Base-by-base conservation (phyloP, 2,888 invertebrate genomes). In the Tenthredo mesomela region DNA sequence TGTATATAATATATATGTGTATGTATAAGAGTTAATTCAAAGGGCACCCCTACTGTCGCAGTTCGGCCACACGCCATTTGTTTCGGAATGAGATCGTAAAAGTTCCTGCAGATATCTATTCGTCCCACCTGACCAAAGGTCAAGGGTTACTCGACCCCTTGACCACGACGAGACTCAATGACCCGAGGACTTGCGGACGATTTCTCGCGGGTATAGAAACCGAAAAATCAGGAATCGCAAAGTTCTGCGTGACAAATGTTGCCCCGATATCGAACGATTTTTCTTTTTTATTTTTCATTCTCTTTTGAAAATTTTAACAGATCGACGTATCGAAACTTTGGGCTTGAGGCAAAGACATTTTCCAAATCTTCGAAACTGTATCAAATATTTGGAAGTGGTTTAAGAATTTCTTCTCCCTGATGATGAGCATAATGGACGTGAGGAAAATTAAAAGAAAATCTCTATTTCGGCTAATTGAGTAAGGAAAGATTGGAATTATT, bases 51-150 rank as follows among this genome's bases (percentile, higher is more conserved):
- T n/a, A 43, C 43, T 25, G 73, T 47, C 43, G 40, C 21, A 12
- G 43, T 25, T 73, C 73, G n/a, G 43, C 29, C 50, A 77, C 77
- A 54, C 7, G 54, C 77, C 50, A 77, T 77, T 77, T 77, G 54
- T 77, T 54, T 77, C 54, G 25, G 33, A 77, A 77, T 77, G 77
- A 50, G 77, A 77, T 54, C 50, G 77, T 77, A 77, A 77, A 77
- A 77, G 50, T 77, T 54, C 4, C 4, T 77, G 50, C 77, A 33
- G 43, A 61, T 37, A 80, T 80, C 40, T 80, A 61, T 61, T 80
- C 80, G 80, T 40, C 58, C 80, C 40, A 80, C 80, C 58, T 61
- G 80, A 80, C 58, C 80, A 37, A 80, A 80, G 61, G 80, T 80
- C 80, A 61, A 58, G 80, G 80, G 80, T 61, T 50, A 80, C 61